Evolutionary conservation across 2,888 invertebrate species (phyloP).

Genomic region (Pammene fasciana): DNA sequence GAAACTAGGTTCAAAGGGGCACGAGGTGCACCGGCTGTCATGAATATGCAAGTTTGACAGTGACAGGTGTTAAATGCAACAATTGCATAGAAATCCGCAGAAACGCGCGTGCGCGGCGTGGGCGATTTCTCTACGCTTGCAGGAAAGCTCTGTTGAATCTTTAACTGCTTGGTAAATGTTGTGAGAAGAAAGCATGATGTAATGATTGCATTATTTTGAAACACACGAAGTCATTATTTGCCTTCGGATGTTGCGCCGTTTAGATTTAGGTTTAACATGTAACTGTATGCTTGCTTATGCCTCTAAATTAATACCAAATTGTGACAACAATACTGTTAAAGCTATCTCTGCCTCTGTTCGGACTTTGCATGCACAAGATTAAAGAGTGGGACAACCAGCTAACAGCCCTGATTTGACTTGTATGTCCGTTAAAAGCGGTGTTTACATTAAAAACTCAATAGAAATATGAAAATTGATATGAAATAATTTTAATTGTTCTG

Average conservation of each 20-base stretch:
- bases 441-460: no score
- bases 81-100: conserved; percentile 41
- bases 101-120: conserved; percentile 26
- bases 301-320: no score
- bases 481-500: no score
- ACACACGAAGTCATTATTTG: background rate
- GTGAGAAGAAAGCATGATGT: conserved; percentile 34
- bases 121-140: conserved; percentile 39
- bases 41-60: conserved; percentile 36
- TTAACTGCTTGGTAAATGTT: conserved; percentile 27
- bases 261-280: background rate
- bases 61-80: conserved; percentile 35
- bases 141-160: conserved; percentile 38
- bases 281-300: background rate
- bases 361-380: no score
- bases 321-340: no score
- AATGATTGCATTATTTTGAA: conserved; percentile 6
- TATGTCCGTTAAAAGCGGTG: no score
- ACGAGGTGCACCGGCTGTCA: conserved; percentile 23
- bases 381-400: no score
- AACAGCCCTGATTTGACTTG: no score
- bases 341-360: no score
- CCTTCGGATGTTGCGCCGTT: background rate
- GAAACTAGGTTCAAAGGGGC: conserved; percentile 13
- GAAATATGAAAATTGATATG: no score